A percentile compares a stretch with the other conserved stretches of the same genome.
Conservation (phyloP, 2,113 vertebrate species). For the Cololabis saira region DNA sequence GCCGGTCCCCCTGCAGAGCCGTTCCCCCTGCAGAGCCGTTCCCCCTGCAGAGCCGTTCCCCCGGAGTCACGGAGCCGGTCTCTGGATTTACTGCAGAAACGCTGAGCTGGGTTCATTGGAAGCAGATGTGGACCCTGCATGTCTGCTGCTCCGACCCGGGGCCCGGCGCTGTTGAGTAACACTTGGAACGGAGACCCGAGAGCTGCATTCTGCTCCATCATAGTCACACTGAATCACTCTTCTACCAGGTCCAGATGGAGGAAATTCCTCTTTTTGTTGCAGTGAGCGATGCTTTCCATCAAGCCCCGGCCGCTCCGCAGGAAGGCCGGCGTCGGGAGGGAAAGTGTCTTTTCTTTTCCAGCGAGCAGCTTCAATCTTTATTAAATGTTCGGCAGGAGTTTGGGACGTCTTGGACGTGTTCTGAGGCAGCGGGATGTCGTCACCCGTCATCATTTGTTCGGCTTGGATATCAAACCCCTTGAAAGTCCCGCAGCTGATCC, state of each 20-base stretch:
- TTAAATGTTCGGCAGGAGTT: neutral
- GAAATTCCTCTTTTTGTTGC: conserved; percentile 42
- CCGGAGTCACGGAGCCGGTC: no score
- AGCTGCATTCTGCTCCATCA: conserved; percentile 24
- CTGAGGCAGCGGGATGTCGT: neutral
- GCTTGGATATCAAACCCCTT: conserved; percentile 28
- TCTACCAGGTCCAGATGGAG: conserved; percentile 37
- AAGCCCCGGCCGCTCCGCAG: conserved; percentile 25
- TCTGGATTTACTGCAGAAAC: no score
- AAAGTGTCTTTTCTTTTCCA: conserved; percentile 6
- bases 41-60: no score
- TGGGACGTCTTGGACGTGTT: neutral
- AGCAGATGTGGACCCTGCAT: no score
- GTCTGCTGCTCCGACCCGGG: no score
- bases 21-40: no score
- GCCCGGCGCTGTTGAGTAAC: no score
- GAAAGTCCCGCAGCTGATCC: conserved; percentile 53
- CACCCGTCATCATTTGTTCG: conserved; percentile 40
- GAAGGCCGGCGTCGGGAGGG: conserved; percentile 40
- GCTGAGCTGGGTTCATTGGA: no score
- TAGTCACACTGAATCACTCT: conserved; percentile 16
- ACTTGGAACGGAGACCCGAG: no score
- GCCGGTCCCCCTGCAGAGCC: no score
- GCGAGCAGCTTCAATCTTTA: neutral
- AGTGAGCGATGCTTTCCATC: conserved; percentile 48